A percentile compares a stretch with the other conserved stretches of the same genome.
Evolutionary conservation across 2,888 invertebrate species (phyloP).

Genomic region (Volucella inflata): DNA sequence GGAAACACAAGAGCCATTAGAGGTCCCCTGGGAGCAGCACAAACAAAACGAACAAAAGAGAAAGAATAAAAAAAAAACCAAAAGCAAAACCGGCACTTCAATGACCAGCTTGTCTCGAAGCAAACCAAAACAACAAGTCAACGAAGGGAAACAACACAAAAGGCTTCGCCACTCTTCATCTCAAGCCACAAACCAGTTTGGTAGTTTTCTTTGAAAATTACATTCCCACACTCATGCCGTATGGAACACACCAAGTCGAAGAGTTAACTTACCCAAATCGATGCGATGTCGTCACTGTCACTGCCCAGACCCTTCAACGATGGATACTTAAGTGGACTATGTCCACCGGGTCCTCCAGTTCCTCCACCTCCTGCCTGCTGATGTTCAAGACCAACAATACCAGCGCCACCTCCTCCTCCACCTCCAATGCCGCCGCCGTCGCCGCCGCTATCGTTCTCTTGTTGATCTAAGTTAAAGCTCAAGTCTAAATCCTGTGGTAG

Average conservation of each 20-base stretch:
- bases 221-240: not conserved
- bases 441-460: slow-evolving; percentile 75
- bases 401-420: slow-evolving; percentile 50
- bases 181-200: slow-evolving; percentile 12
- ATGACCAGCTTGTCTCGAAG: slow-evolving; percentile 14
- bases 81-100: slow-evolving; percentile 15
- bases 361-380: slow-evolving; percentile 76
- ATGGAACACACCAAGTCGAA: not conserved
- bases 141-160: no score
- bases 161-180: no score
- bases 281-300: slow-evolving; percentile 78
- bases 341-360: slow-evolving; percentile 78
- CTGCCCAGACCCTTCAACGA: slow-evolving; percentile 80
- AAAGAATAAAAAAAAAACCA: not conserved
- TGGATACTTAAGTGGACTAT: slow-evolving; percentile 67
- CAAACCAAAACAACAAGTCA: slow-evolving; percentile 7
- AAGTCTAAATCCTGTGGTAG: slow-evolving; percentile 83
- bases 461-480: slow-evolving; percentile 78
- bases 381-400: slow-evolving; percentile 80
- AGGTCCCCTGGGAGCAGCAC: not conserved
- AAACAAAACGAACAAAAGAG: not conserved
- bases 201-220: not conserved
- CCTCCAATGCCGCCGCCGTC: slow-evolving; percentile 64
- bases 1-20: not conserved
- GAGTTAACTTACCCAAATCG: slow-evolving; percentile 81